Percentiles rank a stretch among this genome's conserved stretches.
phyloP scores from a whole-genome alignment of 2,888 invertebrate genomes.

The Xestia sexstrigata region DNA sequence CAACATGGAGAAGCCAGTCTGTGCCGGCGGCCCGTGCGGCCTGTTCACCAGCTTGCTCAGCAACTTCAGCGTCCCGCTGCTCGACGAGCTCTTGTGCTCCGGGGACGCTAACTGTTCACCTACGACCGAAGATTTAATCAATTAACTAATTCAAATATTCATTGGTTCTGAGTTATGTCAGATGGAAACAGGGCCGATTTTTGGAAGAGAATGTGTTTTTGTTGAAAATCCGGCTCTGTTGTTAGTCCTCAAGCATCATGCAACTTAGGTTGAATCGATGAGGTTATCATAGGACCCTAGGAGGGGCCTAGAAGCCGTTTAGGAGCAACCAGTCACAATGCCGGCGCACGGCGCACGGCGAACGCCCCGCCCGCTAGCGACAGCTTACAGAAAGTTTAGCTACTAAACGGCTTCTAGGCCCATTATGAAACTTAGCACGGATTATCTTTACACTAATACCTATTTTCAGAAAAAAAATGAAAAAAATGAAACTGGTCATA shows the following conservation, averaged over 20 bases:
- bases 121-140: conserved; percentile 45
- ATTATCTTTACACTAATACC: no score
- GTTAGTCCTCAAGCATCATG: conserved; percentile 35
- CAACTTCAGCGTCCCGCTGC: conserved; percentile 74
- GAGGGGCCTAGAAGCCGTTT: no score
- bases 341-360: no score
- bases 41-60: conserved; percentile 85
- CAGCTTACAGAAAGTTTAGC: no score
- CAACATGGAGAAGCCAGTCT: conserved; percentile 73
- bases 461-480: no score
- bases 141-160: neutral
- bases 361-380: no score
- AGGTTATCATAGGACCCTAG: no score
- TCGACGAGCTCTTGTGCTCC: conserved; percentile 79
- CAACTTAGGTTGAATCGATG: conserved; percentile 35
- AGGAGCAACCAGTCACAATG: no score
- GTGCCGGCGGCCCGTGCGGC: conserved; percentile 69
- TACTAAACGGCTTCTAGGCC: no score
- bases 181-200: conserved; percentile 21
- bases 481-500: no score
- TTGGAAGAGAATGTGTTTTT: neutral
- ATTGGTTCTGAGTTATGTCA: neutral
- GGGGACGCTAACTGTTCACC: conserved; percentile 83
- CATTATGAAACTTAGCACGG: no score
- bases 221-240: neutral